A percentile compares a stretch with the other conserved stretches of the same genome.
Conservation (phyloP, 92 coral and sea anemone species). For the Epizoanthus fatuus region DNA sequence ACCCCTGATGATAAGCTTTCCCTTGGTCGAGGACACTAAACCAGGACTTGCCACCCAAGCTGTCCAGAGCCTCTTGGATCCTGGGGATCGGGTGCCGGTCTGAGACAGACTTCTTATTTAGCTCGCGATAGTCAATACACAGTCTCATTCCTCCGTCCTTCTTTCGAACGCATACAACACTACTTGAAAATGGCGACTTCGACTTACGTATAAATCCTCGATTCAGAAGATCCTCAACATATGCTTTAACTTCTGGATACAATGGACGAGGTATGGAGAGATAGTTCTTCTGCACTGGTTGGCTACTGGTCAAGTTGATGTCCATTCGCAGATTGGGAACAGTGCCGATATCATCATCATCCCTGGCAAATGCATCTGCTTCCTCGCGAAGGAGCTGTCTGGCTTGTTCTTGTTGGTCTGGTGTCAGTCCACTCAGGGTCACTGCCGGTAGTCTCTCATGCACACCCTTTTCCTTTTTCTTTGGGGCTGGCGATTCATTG, state of each 20-base stretch:
- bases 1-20: conserved; percentile 53
- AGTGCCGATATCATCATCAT: conserved; percentile 34
- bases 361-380: conserved; percentile 18
- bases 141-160: conserved; percentile 26
- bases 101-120: not conserved
- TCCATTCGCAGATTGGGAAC: conserved; percentile 34
- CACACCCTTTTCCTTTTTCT: not conserved
- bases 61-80: conserved; percentile 46
- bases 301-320: conserved; percentile 6
- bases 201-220: conserved; percentile 19
- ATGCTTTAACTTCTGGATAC: not conserved
- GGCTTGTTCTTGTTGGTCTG: conserved; percentile 39
- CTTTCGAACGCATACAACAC: conserved; percentile 39
- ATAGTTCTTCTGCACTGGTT: conserved; percentile 44
- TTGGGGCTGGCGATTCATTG: not conserved
- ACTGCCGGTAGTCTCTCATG: conserved; percentile 12
- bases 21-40: conserved; percentile 58
- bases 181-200: conserved; percentile 27
- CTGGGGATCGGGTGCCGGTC: conserved; percentile 36
- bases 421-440: conserved; percentile 37
- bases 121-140: conserved; percentile 2
- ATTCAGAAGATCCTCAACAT: conserved; percentile 43
- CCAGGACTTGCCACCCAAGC: conserved; percentile 52
- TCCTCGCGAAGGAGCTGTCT: conserved; percentile 39
- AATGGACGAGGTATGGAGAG: conserved; percentile 29